Conservation (phyloP, 1,140 invertebrate genomes). For the Drosophila truncata region DNA sequence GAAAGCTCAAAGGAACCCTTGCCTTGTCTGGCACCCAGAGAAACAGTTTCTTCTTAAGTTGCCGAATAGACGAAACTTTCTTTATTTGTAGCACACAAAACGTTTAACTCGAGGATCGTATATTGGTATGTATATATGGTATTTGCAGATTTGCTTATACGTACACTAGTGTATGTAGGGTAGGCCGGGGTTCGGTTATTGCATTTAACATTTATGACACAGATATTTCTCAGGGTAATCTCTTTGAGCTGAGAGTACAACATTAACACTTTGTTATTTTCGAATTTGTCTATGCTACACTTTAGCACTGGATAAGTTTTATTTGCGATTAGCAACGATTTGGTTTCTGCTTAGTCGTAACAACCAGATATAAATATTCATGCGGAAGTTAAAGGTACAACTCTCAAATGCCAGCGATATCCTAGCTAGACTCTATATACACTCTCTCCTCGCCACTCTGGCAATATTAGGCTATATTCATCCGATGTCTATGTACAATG, state of each 20-base stretch:
- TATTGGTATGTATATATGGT: conserved; percentile 27
- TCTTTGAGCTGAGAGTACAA: conserved; percentile 49
- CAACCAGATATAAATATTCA: conserved; percentile 38
- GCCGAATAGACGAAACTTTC: conserved; percentile 61
- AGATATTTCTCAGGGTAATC: conserved; percentile 54
- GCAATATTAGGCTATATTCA: conserved; percentile 34
- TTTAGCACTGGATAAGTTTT: conserved; percentile 59
- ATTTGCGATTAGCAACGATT: conserved; percentile 63
- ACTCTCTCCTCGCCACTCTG: conserved; percentile 35
- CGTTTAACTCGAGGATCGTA: conserved; percentile 64
- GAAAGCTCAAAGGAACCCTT: conserved; percentile 8
- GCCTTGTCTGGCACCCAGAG: background rate
- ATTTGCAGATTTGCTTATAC: conserved; percentile 24
- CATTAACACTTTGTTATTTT: conserved; percentile 57
- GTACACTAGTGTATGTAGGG: conserved; percentile 12
- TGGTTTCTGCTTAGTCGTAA: conserved; percentile 50
- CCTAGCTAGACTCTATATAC: conserved; percentile 40
- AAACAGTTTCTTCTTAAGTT: conserved; percentile 23
- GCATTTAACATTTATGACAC: conserved; percentile 61
- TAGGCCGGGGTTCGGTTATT: conserved; percentile 43
- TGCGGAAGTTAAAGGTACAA: conserved; percentile 68
- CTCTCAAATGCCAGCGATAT: conserved; percentile 63
- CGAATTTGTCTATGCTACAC: conserved; percentile 17
- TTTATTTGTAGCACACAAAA: conserved; percentile 75
- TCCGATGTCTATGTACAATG: conserved; percentile 31